These are phyloP conservation scores for Hypanus sabinus DNA, from an alignment of 2,113 vertebrate species.

Conservation along the genomic window DNA sequence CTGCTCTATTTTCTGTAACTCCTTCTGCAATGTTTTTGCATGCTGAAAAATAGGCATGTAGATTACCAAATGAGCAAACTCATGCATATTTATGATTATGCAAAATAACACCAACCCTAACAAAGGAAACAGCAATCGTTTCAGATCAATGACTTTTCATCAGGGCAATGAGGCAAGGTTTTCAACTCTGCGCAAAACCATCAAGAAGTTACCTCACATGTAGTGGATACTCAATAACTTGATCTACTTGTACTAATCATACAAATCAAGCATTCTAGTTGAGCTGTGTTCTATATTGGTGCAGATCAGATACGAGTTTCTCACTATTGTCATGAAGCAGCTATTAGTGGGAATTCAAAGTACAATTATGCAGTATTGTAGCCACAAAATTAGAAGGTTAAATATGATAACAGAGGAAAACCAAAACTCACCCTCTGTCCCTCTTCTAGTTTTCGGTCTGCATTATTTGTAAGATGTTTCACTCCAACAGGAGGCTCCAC, in stretches of 20 bases:
- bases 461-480: conserved; percentile 59
- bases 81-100: no score
- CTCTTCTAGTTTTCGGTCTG: conserved; percentile 81
- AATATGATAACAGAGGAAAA: neutral
- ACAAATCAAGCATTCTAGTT: neutral
- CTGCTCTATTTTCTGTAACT: conserved; percentile 66
- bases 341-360: neutral
- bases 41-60: conserved; percentile 56
- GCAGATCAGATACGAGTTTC: no score
- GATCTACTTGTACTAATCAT: neutral
- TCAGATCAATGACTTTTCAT: no score
- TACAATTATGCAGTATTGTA: neutral
- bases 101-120: no score
- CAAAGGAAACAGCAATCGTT: no score
- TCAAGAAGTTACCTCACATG: neutral
- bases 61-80: neutral
- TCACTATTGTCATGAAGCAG: neutral
- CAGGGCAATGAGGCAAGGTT: no score
- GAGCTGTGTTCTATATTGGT: neutral
- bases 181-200: neutral
- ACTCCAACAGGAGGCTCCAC: conserved; percentile 60
- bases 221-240: neutral
- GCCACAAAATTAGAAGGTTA: neutral
- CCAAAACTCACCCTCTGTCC: conserved; percentile 77
- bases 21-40: conserved; percentile 68